Evolutionary conservation across 1,140 invertebrate species (phyloP), one percentile per base, ranked within the genome.

Genomic region (Fragariocoptes setiger): DNA sequence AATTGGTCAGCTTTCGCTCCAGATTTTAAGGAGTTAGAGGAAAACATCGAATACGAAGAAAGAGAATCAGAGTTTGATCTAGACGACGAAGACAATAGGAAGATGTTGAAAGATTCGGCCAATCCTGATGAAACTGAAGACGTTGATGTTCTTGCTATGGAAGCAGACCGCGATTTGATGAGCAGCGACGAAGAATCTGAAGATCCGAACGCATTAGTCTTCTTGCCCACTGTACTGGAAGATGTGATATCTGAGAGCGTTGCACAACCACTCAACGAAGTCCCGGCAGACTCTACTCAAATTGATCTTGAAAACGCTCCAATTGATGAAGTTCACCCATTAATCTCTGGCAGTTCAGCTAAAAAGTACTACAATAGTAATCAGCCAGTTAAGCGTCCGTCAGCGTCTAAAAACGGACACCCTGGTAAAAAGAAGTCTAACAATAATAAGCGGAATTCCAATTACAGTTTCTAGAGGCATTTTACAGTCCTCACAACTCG

Each of bases 1-100:
- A 99, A 99, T 64, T 99, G 92, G 92, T 92, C 83, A 19, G 90
- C 92, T 0, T 99, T 97, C 67, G 90, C 90, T 0, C 92, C 92
- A 0, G 90, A 97, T 58, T 99, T 99, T 53, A 94, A 94, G 56
- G 90, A 99, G 62, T 58, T 99, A 4, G 92, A 99, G 58, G 90
- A 99, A 60, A 99, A 99, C 62, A 83, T 94, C 3, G 90, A 95
- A 58, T 99, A 97, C 56, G 85, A 94, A 54, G 90, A 97, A 59
- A 59, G 85, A 35, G 92, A 99, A 62, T 86, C 80, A 19, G 92
- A 99, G 63, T 99, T 97, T 62, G 88, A 95, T 56, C 63, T 88
- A 20, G 59, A 64, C 46, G 86, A 97, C 61, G 90, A 95, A 60
- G 88, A 95, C 58, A 43, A 45, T 31, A 49, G 45, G 19, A 47